Conservation (phyloP, 2,113 vertebrate genomes). For the Brachionichthys hirsutus region DNA sequence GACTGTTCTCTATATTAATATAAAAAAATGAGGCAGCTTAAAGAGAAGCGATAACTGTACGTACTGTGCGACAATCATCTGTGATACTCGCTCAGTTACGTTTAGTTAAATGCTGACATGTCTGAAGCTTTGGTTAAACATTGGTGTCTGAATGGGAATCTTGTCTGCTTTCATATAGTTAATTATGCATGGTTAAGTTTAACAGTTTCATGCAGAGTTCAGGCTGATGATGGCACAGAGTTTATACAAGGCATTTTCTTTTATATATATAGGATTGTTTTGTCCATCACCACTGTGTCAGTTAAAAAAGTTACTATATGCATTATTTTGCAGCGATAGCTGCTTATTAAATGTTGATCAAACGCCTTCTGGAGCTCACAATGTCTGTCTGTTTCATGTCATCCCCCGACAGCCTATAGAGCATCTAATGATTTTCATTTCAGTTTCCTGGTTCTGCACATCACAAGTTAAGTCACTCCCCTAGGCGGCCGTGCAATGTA, state of each 20-base stretch:
- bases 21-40: background rate
- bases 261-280: constrained; percentile 20
- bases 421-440: constrained; percentile 54
- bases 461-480: constrained; percentile 43
- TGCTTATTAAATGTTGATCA: constrained; percentile 46
- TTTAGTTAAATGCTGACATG: background rate
- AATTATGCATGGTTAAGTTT: background rate
- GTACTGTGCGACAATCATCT: too few species aligned
- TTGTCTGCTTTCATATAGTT: constrained; percentile 19
- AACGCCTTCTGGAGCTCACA: constrained; percentile 15
- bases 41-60: background rate
- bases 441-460: constrained; percentile 31
- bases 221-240: background rate
- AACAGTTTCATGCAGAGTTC: background rate
- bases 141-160: constrained; percentile 5
- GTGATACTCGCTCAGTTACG: background rate
- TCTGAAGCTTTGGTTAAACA: constrained; percentile 21
- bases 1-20: background rate
- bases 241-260: background rate
- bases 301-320: constrained; percentile 48
- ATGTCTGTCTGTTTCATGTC: constrained; percentile 45
- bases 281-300: constrained; percentile 39
- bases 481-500: constrained; percentile 28
- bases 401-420: constrained; percentile 32
- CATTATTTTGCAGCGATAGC: constrained; percentile 36